Evolutionary conservation across 2,888 invertebrate species (phyloP), one percentile per base, ranked within the genome.

Genomic region (Drosophila neutralis): DNA sequence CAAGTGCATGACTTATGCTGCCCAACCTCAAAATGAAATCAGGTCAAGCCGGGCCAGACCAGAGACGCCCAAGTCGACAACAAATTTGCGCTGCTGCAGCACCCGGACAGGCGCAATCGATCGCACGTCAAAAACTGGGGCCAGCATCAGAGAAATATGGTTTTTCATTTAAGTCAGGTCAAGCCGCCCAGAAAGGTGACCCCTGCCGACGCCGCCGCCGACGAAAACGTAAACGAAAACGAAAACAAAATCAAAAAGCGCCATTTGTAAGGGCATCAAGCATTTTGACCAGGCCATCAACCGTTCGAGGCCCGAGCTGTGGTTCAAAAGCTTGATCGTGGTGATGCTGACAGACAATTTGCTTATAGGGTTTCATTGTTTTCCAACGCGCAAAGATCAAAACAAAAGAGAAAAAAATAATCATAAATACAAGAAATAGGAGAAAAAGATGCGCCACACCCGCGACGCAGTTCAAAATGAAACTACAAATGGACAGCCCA

Each of bases 151-250:
- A 87, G 84, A 89, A 87, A 90, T 88, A 86, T 87, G 89, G 82
- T 82, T 87, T 89, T 90, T 90, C 87, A 87, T 87, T 90, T 90
- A 87, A 87, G 90, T 59, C 87, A 75, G 90, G 87, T 87, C 90
- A 90, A 78, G 86, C 69, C 86, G 90, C 90, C 83, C 87, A 75
- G 69, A 80, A 76, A 86, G 88, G 69, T 87, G 83, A 83, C 83
- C 83, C 58, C 64, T 18, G 68, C 66, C 29, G 57, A 54, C 21
- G 53, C 27, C 60, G 53, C 24, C 11, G 58, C 7, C 31, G 69
- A 45, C 40, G 49, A 36, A 60, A 68, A 73, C 57, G 53, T 77
- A 86, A 81, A 83, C 73, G 87, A 84, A 84, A 81, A 81, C 69
- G 82, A 87, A 83, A 82, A 70, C 68, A 64, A 81, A 81, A 77